phyloP scores from a whole-genome alignment of 1,140 invertebrate species.

The Schlechtendalia chinensis region DNA sequence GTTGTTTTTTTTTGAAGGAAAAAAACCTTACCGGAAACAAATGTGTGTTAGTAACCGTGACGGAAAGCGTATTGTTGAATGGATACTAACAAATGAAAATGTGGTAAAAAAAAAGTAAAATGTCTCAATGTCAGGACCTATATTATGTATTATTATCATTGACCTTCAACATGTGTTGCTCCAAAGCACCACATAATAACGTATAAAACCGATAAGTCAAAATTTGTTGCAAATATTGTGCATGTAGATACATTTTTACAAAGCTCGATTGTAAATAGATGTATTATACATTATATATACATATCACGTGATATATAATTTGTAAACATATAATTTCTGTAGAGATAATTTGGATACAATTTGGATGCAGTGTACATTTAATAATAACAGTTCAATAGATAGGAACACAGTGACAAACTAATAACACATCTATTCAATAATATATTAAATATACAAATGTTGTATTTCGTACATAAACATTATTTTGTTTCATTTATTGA shows the following conservation, averaged over 20 bases:
- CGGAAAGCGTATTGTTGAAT: conserved; percentile 41
- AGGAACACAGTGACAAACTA: too few relatives aligned
- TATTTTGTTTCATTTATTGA: not conserved
- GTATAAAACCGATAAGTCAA: not conserved
- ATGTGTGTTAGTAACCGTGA: conserved; percentile 39
- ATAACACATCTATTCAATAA: too few relatives aligned
- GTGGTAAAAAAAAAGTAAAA: conserved; percentile 45
- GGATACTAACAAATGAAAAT: conserved; percentile 33
- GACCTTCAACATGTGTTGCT: conserved; percentile 29
- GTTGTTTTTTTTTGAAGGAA: conserved; percentile 33
- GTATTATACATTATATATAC: too few relatives aligned
- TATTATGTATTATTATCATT: conserved; percentile 36
- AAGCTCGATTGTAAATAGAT: too few relatives aligned
- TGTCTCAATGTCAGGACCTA: conserved; percentile 48
- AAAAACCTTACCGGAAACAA: conserved; percentile 43
- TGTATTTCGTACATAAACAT: too few relatives aligned
- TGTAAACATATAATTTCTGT: too few relatives aligned
- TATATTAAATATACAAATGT: too few relatives aligned
- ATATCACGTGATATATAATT: too few relatives aligned
- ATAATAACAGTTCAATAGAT: too few relatives aligned
- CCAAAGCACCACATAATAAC: conserved; percentile 23
- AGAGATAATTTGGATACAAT: too few relatives aligned
- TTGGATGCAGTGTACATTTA: too few relatives aligned
- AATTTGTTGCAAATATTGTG: not conserved
- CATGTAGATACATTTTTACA: not conserved